Conservation (phyloP, 2,113 vertebrate species). For the Cebidichthys violaceus region DNA sequence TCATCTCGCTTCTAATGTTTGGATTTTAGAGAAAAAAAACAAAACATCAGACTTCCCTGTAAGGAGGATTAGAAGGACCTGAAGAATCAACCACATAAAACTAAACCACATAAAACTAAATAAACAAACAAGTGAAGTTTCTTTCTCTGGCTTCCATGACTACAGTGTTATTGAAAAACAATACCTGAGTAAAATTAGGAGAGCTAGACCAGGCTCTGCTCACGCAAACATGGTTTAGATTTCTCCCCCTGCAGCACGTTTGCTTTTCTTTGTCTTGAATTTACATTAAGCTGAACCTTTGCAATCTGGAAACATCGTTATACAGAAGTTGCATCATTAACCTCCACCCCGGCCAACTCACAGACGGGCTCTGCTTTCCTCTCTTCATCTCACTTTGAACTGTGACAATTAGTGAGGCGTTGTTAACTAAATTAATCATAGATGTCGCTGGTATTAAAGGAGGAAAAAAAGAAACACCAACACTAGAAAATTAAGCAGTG, state of each 20-base stretch:
- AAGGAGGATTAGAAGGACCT: slow-evolving; percentile 15
- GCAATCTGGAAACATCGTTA: slow-evolving; percentile 71
- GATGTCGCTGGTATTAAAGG: slow-evolving; percentile 49
- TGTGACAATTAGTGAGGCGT: slow-evolving; percentile 60
- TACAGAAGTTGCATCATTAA: slow-evolving; percentile 63
- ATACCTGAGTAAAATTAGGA: slow-evolving; percentile 83
- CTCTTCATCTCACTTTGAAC: slow-evolving; percentile 31
- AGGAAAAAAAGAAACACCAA: slow-evolving; percentile 37
- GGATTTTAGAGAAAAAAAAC: slow-evolving; percentile 7
- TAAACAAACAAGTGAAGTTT: slow-evolving; percentile 52
- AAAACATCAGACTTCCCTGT: slow-evolving; percentile 5
- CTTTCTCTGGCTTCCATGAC: slow-evolving; percentile 83
- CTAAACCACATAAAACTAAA: slow-evolving; percentile 39
- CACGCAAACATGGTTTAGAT: slow-evolving; percentile 88
- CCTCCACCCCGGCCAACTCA: slow-evolving; percentile 34
- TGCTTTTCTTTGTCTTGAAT: slow-evolving; percentile 86
- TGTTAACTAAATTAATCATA: slow-evolving; percentile 74
- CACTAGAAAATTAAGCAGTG: slow-evolving; percentile 69
- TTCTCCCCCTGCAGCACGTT: slow-evolving; percentile 83
- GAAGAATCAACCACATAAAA: slow-evolving; percentile 14
- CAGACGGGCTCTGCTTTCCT: not conserved
- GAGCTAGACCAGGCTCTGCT: slow-evolving; percentile 78
- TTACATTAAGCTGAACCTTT: slow-evolving; percentile 81
- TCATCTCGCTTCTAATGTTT: not conserved
- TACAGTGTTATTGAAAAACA: slow-evolving; percentile 89